Evolutionary conservation across 2,888 invertebrate species (phyloP).

Genomic region (Lepetodrilus schrolli): DNA sequence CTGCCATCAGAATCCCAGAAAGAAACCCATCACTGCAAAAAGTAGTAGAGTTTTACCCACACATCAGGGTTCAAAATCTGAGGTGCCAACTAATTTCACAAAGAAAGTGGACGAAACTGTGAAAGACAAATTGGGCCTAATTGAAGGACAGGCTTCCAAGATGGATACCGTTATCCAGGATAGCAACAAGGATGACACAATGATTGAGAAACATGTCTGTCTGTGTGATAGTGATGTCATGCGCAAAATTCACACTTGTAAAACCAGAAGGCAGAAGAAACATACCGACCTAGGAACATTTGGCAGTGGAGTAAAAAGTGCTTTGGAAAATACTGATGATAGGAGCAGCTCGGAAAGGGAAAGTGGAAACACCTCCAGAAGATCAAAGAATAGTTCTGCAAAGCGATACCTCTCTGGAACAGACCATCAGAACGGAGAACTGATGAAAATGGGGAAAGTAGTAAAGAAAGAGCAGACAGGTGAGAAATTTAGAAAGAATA

Average conservation of each 20-base stretch:
- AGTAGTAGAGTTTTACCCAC: neutral
- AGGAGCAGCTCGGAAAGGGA: constrained; percentile 13
- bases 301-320: neutral
- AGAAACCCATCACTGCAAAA: neutral
- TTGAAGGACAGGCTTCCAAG: too few species aligned
- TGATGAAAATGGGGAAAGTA: neutral
- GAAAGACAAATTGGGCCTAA: neutral
- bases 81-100: neutral
- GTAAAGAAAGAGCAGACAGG: neutral
- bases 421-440: too few species aligned
- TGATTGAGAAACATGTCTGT: too few species aligned
- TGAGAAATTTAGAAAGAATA: neutral
- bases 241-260: too few species aligned
- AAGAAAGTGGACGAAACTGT: neutral
- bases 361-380: too few species aligned
- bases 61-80: neutral
- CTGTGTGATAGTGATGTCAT: too few species aligned
- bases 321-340: neutral
- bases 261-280: too few species aligned
- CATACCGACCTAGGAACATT: neutral
- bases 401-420: too few species aligned
- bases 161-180: too few species aligned
- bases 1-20: neutral
- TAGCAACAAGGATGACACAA: too few species aligned
- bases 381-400: too few species aligned